Evolutionary conservation across 2,797 vertebrate species (phyloP), one percentile per base, ranked within the genome.

Genomic region (Enteromius mattozi): DNA sequence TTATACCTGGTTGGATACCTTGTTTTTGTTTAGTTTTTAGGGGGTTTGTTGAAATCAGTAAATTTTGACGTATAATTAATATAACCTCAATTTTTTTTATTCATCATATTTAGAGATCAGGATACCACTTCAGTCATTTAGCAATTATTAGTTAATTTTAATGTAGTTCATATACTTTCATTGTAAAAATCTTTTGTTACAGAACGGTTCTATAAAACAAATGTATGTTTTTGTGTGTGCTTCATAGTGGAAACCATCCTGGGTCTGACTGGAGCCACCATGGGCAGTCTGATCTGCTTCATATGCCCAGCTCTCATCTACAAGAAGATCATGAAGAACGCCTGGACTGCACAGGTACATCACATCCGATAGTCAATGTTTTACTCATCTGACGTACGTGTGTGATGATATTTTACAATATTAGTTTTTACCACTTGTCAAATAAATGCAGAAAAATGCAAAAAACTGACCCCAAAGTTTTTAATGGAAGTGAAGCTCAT

Each of bases 281-380:
- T 98, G 97, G 98, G 98, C 51, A 99, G 97, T 91, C 96, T 99
- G 90, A 99, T 99, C 93, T 99, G 98, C 92, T 99, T 99, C 89
- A 96, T 99, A 90, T 99, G 98, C 89, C 98, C 98, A 0, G 98
- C 98, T 86, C 96, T 99, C 86, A 99, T 99, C 93, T 97, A 97
- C 93, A 97, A 91, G 92, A 99, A 97, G 91, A 96, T 97, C 92
- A 97, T 99, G 93, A 98, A 97, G 94, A 97, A 94, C 37, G 89
- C 94, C 0, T 85, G 97, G 74, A 92, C 95, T 21, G 95, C 98
- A 86, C 97, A 98, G 97, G 98, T 99, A 86, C 19, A 37, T 78
- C n/a, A 72, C 63, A 72, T 4, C 2, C 21, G 6, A 10, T 37
- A 42, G 24, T 76, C 42, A 75, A 19, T 45, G 45, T 21, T 30